Evolutionary conservation across 2,113 vertebrate genomes (phyloP).

Genomic region (Rhinolophus ferrumequinum): DNA sequence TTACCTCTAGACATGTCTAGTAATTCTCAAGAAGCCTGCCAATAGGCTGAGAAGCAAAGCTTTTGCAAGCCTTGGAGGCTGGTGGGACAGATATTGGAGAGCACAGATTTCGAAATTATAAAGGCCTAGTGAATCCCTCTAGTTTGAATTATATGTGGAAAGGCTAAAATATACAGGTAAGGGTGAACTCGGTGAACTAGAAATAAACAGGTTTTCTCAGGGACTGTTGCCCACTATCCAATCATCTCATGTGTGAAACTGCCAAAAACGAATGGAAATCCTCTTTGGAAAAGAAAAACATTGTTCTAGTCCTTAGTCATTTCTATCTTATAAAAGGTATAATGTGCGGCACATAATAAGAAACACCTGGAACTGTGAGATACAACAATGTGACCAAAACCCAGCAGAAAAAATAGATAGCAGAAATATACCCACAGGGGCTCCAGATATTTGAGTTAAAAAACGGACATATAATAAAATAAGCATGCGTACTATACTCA

Average conservation of each 20-base stretch:
- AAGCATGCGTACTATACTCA: not conserved
- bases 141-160: not conserved
- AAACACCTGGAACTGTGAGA: not conserved
- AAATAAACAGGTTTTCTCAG: not conserved
- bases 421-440: not conserved
- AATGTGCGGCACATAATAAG: not conserved
- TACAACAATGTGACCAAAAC: not conserved
- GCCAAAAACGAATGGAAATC: not conserved
- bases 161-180: not conserved
- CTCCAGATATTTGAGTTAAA: not conserved
- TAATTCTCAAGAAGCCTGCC: not conserved
- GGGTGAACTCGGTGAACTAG: not conserved
- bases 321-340: not conserved
- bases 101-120: not conserved
- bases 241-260: not conserved
- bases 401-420: not conserved
- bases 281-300: not conserved
- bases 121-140: not conserved
- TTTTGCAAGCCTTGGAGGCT: not conserved
- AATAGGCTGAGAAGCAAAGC: not conserved
- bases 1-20: not conserved
- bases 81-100: not conserved
- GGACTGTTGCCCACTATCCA: not conserved
- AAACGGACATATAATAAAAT: not conserved
- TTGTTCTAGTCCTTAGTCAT: not conserved